phyloP scores from a whole-genome alignment of 2,113 vertebrate genomes.

The western clawed frog (Xenopus tropicalis) region UCB_Xtro_10.0 CM004443.2:163276501-163277000 shows the following conservation, averaged over 20 bases:
- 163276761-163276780: background rate
- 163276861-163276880: constrained; percentile 96
- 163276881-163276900: constrained; percentile 85
- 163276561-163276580: constrained; percentile 79
- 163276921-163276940: constrained; percentile 59
- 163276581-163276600: constrained; percentile 61
- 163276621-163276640: background rate
- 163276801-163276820: constrained; percentile 89
- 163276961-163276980: constrained; percentile 65
- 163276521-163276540: constrained; percentile 96
- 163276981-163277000: constrained; percentile 86
- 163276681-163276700: constrained; percentile 53
- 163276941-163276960: constrained; percentile 59
- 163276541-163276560: constrained; percentile 93
- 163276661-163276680: constrained; percentile 34
- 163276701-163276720: constrained; percentile 30
- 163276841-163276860: constrained; percentile 98
- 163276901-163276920: constrained; percentile 59
- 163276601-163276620: background rate
- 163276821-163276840: constrained; percentile 92
- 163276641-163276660: constrained; percentile 25
- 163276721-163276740: constrained; percentile 29
- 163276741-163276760: constrained; percentile 17
- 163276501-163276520: constrained; percentile 95
- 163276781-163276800: constrained; percentile 89